phyloP scores from a whole-genome alignment of 1,140 invertebrate genomes.

The Manduca sexta region DNA sequence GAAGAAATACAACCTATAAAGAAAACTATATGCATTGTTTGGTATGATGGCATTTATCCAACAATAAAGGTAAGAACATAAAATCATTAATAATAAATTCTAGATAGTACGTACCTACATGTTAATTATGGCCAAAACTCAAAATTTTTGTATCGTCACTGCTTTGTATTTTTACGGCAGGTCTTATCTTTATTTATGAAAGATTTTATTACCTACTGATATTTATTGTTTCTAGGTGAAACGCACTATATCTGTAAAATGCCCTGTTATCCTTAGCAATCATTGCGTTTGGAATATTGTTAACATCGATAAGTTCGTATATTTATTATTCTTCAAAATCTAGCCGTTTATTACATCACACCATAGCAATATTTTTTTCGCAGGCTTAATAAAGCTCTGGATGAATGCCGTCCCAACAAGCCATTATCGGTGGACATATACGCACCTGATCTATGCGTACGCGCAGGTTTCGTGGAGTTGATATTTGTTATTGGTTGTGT shows the following conservation, averaged over 20 bases:
- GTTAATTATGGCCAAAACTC: no score
- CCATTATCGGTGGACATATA: conserved; percentile 46
- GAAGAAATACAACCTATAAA: conserved; percentile 52
- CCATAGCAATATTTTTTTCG: conserved; percentile 4
- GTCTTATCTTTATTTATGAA: no score
- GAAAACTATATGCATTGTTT: conserved; percentile 54
- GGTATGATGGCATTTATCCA: conserved; percentile 65
- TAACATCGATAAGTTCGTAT: conserved; percentile 59
- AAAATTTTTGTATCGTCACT: no score
- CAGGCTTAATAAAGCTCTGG: conserved; percentile 57
- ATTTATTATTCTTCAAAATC: neutral
- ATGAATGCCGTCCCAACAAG: conserved; percentile 47
- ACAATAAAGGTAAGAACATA: conserved; percentile 46
- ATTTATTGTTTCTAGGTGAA: conserved; percentile 52
- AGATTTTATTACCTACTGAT: no score
- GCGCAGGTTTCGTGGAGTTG: conserved; percentile 36
- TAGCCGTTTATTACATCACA: no score
- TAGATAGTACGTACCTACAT: no score
- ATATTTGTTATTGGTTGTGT: conserved; percentile 54
- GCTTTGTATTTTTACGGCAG: no score
- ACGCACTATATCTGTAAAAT: conserved; percentile 54
- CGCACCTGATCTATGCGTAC: conserved; percentile 51
- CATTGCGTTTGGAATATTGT: conserved; percentile 64
- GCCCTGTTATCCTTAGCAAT: conserved; percentile 59
- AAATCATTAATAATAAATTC: no score